Evolutionary conservation across 2,113 vertebrate species (phyloP).

Genomic region (Paradoxurus hermaphroditus): DNA sequence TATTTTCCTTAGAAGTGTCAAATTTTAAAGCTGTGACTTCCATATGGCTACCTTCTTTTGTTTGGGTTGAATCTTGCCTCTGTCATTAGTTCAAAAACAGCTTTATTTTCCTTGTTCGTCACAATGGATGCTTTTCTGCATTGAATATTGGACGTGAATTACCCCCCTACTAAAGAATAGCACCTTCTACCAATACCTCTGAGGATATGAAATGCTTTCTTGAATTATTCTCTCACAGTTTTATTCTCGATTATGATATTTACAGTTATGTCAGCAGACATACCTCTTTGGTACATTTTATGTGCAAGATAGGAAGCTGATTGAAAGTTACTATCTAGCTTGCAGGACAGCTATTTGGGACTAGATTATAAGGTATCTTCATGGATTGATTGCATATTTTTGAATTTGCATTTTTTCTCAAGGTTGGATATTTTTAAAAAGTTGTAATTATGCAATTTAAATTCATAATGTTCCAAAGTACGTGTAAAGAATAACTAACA

Average conservation of each 20-base stretch:
- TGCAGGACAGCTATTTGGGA: neutral
- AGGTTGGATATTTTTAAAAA: neutral
- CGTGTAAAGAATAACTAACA: neutral
- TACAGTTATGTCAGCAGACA: neutral
- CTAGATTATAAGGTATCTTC: neutral
- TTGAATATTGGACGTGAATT: neutral
- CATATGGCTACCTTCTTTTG: neutral
- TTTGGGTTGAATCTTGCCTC: neutral
- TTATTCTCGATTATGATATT: neutral
- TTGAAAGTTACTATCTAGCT: neutral
- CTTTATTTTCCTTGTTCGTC: neutral
- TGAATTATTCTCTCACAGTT: neutral
- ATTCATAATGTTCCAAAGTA: neutral
- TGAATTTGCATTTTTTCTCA: constrained; percentile 3
- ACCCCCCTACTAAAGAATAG: neutral
- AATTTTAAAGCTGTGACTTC: neutral
- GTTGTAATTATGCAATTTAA: neutral
- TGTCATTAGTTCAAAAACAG: neutral
- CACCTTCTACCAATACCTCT: neutral
- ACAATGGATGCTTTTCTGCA: neutral
- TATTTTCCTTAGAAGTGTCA: neutral
- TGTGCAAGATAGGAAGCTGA: neutral
- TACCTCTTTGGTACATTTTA: neutral
- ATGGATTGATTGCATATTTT: neutral
- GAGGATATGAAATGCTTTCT: neutral